A percentile compares a stretch with the other conserved stretches of the same genome.
Conservation (phyloP, 2,113 vertebrate species). For the Emberiza fucata region DNA sequence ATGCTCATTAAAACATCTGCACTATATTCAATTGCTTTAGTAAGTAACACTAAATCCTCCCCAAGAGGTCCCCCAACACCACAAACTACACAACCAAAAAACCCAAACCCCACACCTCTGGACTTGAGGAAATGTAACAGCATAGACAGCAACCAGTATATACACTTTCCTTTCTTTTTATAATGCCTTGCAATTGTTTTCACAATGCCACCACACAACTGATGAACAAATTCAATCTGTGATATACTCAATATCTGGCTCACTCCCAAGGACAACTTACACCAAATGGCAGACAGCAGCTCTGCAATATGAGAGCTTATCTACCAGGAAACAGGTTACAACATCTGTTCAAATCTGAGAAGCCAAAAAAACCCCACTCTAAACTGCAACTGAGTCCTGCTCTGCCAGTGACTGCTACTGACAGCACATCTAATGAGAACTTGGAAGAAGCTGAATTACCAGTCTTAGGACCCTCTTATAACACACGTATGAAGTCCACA, state of each 20-base stretch:
- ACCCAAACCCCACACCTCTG: accelerated
- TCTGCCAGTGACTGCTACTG: neutral
- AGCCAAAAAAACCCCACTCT: neutral
- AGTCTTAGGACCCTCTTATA: neutral
- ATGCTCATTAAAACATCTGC: neutral
- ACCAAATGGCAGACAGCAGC: neutral
- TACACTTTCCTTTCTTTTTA: neutral
- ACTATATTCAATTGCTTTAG: neutral
- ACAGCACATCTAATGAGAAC: accelerated
- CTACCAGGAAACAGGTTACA: neutral
- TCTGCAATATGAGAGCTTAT: neutral
- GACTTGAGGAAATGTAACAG: neutral
- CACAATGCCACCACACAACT: neutral
- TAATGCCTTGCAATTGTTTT: neutral
- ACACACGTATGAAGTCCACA: neutral
- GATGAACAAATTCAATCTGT: neutral
- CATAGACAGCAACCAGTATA: neutral
- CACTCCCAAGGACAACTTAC: neutral
- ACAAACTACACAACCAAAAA: neutral
- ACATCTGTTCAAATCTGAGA: neutral
- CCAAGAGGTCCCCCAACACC: accelerated
- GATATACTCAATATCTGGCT: neutral
- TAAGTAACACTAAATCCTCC: neutral
- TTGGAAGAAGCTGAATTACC: neutral
- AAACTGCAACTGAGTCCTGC: neutral